These are phyloP conservation scores for Leptinotarsa juncta DNA, from an alignment of 2,888 invertebrate species.

Conservation along the genomic window DNA sequence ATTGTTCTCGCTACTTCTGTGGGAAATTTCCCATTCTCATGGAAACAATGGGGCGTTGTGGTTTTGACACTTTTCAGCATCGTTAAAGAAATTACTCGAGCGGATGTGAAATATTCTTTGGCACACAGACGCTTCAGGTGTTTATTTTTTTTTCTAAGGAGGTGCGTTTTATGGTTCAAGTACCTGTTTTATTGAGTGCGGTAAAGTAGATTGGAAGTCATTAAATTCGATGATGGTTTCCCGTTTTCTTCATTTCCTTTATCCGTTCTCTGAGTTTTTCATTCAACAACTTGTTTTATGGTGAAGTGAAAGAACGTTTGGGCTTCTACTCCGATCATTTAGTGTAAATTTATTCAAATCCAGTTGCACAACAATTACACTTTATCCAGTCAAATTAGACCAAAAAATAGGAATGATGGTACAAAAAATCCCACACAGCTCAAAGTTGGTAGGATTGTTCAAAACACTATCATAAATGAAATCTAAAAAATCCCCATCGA, in stretches of 20 bases:
- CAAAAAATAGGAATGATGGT: no score
- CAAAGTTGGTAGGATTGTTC: no score
- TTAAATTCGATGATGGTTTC: constrained; percentile 13
- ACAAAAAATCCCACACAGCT: no score
- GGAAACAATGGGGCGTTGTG: constrained; percentile 40
- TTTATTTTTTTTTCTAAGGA: not conserved
- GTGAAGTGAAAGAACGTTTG: no score
- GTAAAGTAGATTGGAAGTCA: constrained; percentile 1
- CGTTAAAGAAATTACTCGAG: constrained; percentile 36
- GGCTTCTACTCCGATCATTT: no score
- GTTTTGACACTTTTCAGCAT: constrained; percentile 44
- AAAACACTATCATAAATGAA: no score
- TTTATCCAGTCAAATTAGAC: no score
- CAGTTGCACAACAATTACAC: no score
- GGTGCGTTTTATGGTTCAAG: not conserved
- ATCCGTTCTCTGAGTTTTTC: not conserved
- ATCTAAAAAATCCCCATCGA: no score
- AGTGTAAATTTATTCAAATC: no score
- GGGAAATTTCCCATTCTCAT: constrained; percentile 52
- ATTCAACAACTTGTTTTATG: not conserved
- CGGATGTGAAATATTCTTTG: constrained; percentile 39
- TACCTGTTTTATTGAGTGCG: constrained; percentile 4
- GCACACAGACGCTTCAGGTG: constrained; percentile 20
- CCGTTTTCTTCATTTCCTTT: constrained; percentile 6
- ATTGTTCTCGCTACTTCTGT: constrained; percentile 46